Percentiles rank a stretch among this genome's conserved stretches.
Evolutionary conservation across 2,797 vertebrate genomes (phyloP).

Genomic region (Myotis vivesi): DNA sequence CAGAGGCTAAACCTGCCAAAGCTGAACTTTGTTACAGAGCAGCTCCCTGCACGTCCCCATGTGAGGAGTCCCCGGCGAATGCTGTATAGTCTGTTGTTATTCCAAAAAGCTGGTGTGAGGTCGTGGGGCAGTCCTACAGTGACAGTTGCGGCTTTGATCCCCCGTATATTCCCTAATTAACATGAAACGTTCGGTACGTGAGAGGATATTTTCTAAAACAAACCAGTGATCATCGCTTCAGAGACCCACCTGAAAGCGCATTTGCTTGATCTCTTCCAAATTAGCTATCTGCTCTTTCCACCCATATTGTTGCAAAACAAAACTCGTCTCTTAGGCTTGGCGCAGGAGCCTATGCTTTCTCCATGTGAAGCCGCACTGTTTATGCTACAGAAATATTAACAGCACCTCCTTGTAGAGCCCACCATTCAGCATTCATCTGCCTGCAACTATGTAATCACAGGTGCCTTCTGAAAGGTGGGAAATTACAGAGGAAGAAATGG

Average conservation of each 20-base stretch:
- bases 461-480: slow-evolving; percentile 18
- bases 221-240: background rate
- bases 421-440: background rate
- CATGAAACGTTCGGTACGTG: background rate
- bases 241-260: background rate
- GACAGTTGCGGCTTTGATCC: background rate
- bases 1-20: background rate
- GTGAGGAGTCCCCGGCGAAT: too few species aligned
- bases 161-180: background rate
- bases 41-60: background rate
- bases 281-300: background rate
- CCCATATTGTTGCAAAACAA: background rate
- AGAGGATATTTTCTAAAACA: background rate
- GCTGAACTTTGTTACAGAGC: background rate
- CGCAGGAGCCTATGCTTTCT: background rate
- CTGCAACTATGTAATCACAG: slow-evolving; percentile 44
- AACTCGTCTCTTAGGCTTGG: background rate
- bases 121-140: background rate
- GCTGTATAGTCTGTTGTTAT: background rate
- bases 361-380: background rate
- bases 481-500: background rate
- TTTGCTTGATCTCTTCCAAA: background rate
- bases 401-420: background rate
- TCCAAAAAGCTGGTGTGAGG: slow-evolving; percentile 21
- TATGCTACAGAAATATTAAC: background rate